Percentiles rank a stretch among this genome's conserved stretches.
Conservation (phyloP, 2,113 vertebrate genomes). For the Sardina pilchardus region DNA sequence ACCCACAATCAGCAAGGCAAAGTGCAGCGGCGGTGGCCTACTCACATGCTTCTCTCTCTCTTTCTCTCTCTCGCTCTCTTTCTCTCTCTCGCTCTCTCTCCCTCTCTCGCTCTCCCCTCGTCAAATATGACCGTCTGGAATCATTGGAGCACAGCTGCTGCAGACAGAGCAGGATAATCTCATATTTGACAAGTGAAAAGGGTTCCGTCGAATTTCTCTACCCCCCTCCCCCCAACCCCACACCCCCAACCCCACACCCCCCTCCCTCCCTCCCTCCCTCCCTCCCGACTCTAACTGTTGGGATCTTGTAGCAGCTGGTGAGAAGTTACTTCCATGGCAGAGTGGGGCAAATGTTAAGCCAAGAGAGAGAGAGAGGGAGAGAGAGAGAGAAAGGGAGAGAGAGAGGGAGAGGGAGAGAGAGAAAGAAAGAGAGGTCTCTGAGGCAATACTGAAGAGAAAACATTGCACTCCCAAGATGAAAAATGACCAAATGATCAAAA, state of each 20-base stretch:
- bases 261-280: neutral
- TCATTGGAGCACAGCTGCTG: neutral
- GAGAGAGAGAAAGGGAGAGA: neutral
- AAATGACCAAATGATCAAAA: neutral
- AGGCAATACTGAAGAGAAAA: neutral
- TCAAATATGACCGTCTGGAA: slow-evolving; percentile 7
- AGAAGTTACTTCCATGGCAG: neutral
- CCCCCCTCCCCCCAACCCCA: too few relatives aligned
- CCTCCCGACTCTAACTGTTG: neutral
- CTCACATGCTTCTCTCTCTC: too few relatives aligned
- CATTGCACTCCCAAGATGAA: neutral
- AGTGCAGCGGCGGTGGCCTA: neutral
- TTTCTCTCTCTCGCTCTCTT: neutral
- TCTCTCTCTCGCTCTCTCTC: neutral
- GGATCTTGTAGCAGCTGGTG: neutral
- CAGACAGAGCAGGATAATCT: neutral
- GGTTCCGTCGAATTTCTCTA: neutral
- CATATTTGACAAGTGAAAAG: slow-evolving; percentile 31
- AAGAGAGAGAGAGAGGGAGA: neutral
- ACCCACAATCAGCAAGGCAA: neutral
- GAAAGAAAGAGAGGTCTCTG: neutral
- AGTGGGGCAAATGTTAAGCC: neutral
- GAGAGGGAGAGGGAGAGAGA: neutral
- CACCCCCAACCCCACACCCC: too few relatives aligned
- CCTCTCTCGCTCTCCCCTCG: neutral